A percentile compares a stretch with the other conserved stretches of the same genome.
Evolutionary conservation across 64 coral and sea anemone species (phyloP).

Genomic region (Dendronephthya gigantea): DNA sequence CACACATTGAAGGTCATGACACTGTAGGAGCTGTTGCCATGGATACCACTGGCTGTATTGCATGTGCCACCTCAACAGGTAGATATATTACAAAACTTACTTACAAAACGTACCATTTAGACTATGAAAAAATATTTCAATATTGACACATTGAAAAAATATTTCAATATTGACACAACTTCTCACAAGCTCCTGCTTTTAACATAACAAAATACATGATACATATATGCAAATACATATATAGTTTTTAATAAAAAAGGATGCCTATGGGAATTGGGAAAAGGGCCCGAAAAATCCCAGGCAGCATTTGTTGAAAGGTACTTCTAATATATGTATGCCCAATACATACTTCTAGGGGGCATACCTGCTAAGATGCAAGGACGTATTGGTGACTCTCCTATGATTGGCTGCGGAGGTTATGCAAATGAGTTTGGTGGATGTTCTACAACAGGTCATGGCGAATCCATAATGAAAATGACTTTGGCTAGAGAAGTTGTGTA

Average conservation of each 20-base stretch:
- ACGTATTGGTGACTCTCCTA: constrained; percentile 70
- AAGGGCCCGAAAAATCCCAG: too few species aligned
- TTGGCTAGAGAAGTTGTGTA: constrained; percentile 69
- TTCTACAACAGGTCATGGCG: constrained; percentile 76
- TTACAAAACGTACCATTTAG: neutral
- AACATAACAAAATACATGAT: too few species aligned
- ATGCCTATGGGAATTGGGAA: too few species aligned
- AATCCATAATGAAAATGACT: constrained; percentile 76
- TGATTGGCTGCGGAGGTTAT: constrained; percentile 74
- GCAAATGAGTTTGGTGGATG: constrained; percentile 59
- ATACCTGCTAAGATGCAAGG: constrained; percentile 66
- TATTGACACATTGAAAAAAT: too few species aligned
- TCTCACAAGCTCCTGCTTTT: too few species aligned
- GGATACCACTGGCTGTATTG: constrained; percentile 35
- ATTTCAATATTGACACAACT: too few species aligned
- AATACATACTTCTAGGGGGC: constrained; percentile 38
- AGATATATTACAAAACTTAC: neutral
- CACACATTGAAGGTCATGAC: neutral
- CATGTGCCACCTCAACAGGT: constrained; percentile 46
- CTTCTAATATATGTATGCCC: neutral
- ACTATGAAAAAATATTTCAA: too few species aligned
- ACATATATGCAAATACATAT: neutral
- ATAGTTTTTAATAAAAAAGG: neutral
- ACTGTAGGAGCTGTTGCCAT: constrained; percentile 43
- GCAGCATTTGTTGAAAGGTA: too few species aligned